Percentiles rank a stretch among this genome's conserved stretches.
Evolutionary conservation across 2,113 vertebrate genomes (phyloP).

Genomic region (Dermatemys mawii): DNA sequence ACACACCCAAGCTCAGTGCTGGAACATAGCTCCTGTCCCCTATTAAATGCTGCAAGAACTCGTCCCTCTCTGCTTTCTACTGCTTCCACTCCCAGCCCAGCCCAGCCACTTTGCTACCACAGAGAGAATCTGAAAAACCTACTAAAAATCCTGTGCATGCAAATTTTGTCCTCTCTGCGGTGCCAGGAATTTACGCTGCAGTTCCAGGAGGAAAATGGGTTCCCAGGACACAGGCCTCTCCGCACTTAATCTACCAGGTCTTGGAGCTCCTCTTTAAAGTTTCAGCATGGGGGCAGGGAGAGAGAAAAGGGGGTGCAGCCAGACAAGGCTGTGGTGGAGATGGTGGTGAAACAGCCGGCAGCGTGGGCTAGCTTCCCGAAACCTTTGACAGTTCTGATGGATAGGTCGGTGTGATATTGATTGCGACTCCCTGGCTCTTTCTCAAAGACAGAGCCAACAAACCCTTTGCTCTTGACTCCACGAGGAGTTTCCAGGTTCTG

Average conservation of each 20-base stretch:
- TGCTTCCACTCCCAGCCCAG: neutral
- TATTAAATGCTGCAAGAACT: neutral
- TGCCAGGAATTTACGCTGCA: constrained; percentile 66
- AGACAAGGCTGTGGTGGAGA: neutral
- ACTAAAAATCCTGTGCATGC: constrained; percentile 61
- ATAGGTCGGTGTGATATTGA: neutral
- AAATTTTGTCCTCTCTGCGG: neutral
- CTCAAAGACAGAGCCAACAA: neutral
- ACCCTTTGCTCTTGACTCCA: neutral
- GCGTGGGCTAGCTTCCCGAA: neutral
- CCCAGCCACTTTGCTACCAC: neutral
- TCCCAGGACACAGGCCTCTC: neutral
- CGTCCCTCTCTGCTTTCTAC: neutral
- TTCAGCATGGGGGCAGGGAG: accelerated
- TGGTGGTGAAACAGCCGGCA: neutral
- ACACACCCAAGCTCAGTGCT: too few relatives aligned
- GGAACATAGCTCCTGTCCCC: neutral
- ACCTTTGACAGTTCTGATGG: accelerated
- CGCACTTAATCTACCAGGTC: neutral
- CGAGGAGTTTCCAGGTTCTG: neutral
- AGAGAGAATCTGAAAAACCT: constrained; percentile 58
- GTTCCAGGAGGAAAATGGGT: constrained; percentile 55
- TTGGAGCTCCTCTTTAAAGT: neutral
- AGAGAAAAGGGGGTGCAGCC: accelerated
- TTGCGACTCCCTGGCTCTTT: neutral